A percentile compares a stretch with the other conserved stretches of the same genome.
phyloP scores from a whole-genome alignment of 2,797 vertebrate genomes.

The Pyrocephalus nanus region DNA sequence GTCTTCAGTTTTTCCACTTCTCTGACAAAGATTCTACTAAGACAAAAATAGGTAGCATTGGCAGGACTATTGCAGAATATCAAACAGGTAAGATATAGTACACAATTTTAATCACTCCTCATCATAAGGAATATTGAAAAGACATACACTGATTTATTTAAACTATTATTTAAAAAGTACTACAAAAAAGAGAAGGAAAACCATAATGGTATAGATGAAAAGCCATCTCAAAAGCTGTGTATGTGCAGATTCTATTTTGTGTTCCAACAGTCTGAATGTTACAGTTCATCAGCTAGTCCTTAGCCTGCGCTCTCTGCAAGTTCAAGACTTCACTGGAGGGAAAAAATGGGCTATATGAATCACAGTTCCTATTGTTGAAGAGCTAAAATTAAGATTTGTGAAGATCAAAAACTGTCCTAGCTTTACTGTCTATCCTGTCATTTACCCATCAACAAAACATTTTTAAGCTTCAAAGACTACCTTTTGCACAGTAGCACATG shows the following conservation, averaged over 20 bases:
- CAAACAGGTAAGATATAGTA: neutral
- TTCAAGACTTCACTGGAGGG: neutral
- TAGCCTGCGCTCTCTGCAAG: neutral
- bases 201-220: neutral
- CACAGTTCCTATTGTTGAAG: neutral
- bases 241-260: neutral
- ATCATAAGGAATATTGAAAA: neutral
- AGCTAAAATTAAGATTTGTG: constrained; percentile 5
- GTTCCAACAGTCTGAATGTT: neutral
- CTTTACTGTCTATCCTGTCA: neutral
- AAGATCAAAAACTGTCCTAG: neutral
- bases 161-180: neutral
- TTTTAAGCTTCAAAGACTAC: neutral
- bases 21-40: neutral
- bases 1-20: neutral
- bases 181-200: neutral
- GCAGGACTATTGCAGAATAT: neutral
- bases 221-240: neutral
- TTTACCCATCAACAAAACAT: neutral
- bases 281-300: neutral
- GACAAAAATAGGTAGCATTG: neutral
- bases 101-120: neutral
- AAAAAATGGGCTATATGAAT: neutral
- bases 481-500: neutral
- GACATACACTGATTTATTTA: neutral